Evolutionary conservation across 2,113 vertebrate genomes (phyloP).

Genomic region (Hypanus sabinus): DNA sequence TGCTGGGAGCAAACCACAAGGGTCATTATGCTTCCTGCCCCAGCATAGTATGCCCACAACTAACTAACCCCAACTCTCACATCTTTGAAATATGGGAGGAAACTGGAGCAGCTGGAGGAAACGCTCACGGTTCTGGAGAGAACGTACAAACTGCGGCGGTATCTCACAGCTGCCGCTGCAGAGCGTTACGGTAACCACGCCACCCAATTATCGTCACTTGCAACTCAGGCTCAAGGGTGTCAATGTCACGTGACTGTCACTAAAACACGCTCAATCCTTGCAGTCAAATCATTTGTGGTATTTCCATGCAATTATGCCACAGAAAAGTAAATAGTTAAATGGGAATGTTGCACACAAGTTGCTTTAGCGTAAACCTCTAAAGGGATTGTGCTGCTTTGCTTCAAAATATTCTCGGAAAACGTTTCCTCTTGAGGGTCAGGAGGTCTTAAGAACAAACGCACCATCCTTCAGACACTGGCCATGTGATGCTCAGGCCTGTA

Average conservation of each 20-base stretch:
- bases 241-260: background rate
- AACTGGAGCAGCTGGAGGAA: too few species aligned
- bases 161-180: too few species aligned
- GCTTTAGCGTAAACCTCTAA: background rate
- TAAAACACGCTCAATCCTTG: background rate
- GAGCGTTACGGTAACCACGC: too few species aligned
- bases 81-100: too few species aligned
- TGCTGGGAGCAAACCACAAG: too few species aligned
- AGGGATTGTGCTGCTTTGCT: background rate
- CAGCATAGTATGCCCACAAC: too few species aligned
- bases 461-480: background rate
- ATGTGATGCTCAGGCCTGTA: background rate
- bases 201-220: too few species aligned
- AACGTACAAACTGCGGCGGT: too few species aligned
- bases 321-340: background rate
- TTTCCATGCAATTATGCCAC: background rate
- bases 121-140: too few species aligned
- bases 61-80: too few species aligned
- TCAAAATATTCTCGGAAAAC: background rate
- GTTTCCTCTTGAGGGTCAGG: background rate
- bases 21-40: too few species aligned
- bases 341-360: background rate
- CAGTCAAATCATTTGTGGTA: background rate
- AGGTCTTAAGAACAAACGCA: background rate
- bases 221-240: too few species aligned